phyloP scores from a whole-genome alignment of 2,888 invertebrate species.

The Rotaria magnacalcarata region DNA sequence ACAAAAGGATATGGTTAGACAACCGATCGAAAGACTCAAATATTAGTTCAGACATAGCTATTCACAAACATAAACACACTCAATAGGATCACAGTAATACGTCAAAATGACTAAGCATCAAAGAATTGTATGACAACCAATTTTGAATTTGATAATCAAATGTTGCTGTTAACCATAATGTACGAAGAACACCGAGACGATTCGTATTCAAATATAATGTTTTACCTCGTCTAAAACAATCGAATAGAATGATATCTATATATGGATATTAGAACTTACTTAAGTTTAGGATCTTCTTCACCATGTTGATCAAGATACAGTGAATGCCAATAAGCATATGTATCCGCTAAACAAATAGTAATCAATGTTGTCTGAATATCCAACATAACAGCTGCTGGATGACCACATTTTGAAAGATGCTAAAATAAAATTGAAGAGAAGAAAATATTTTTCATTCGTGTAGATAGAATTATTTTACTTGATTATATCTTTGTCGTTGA shows the following conservation, averaged over 20 bases:
- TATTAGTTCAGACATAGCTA: background rate
- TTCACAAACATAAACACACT: background rate
- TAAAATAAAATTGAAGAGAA: background rate
- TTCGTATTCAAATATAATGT: background rate
- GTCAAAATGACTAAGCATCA: too few relatives aligned
- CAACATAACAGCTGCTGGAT: background rate
- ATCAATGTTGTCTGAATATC: conserved; percentile 11
- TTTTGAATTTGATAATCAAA: conserved; percentile 32
- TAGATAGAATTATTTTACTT: background rate
- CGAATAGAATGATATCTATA: too few relatives aligned
- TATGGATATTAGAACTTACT: background rate
- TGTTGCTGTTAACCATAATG: conserved; percentile 35
- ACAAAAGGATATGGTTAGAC: background rate
- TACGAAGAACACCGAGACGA: background rate
- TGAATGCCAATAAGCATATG: background rate
- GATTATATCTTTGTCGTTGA: background rate
- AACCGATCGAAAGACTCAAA: background rate
- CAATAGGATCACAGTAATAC: background rate
- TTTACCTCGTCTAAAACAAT: background rate
- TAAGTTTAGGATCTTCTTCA: conserved; percentile 9
- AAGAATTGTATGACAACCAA: background rate
- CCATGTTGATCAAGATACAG: conserved; percentile 18
- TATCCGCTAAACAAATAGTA: background rate
- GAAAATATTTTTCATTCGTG: too few relatives aligned
- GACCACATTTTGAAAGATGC: background rate